Evolutionary conservation across 2,113 vertebrate genomes (phyloP).

Genomic region (Pelusios castaneus): DNA sequence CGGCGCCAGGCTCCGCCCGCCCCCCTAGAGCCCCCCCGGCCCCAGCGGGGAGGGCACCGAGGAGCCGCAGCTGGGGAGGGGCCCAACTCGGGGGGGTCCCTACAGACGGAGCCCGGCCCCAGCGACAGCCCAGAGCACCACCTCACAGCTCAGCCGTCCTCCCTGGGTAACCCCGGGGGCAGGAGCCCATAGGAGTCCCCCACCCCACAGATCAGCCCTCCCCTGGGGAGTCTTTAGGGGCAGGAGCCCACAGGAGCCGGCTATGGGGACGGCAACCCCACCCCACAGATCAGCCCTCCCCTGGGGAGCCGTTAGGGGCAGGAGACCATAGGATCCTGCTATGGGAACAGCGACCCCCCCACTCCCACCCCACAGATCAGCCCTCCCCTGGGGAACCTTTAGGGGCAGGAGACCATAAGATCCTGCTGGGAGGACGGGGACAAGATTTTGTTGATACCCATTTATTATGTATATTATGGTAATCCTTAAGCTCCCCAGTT

Average conservation of each 20-base stretch:
- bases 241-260: no score
- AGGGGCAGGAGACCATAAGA: no score
- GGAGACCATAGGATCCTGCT: not conserved
- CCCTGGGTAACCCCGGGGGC: no score
- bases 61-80: not conserved
- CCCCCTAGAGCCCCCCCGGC: not conserved
- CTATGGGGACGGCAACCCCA: no score
- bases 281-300: no score
- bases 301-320: not conserved
- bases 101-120: not conserved
- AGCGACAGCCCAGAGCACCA: no score
- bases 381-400: no score
- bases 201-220: no score
- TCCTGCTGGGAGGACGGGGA: not conserved
- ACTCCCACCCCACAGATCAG: no score
- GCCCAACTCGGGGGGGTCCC: not conserved
- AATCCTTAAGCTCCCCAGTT: rapidly evolving
- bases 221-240: no score
- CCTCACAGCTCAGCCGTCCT: no score
- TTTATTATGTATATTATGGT: rapidly evolving
- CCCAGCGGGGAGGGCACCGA: not conserved
- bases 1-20: not conserved
- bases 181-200: no score
- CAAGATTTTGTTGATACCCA: not conserved
- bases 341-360: not conserved